Conservation (phyloP, 2,888 invertebrate genomes). For the Cistogaster globosa region DNA sequence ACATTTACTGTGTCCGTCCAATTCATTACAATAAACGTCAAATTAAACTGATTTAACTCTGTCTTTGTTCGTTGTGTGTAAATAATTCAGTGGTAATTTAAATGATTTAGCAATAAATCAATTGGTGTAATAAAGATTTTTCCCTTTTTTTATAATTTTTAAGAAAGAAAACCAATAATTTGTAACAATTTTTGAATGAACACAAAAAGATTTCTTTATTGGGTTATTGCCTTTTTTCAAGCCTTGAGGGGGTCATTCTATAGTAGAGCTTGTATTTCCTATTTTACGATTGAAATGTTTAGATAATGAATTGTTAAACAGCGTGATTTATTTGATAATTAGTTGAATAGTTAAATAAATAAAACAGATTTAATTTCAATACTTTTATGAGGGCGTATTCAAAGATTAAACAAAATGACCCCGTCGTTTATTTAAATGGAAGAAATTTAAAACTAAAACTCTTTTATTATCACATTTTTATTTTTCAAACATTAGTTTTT, state of each 20-base stretch:
- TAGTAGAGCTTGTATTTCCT: conserved; percentile 1
- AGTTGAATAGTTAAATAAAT: conserved; percentile 20
- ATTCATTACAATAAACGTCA: not conserved
- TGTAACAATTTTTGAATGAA: not conserved
- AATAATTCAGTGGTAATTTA: conserved; percentile 76
- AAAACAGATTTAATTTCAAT: not conserved
- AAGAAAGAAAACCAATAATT: not conserved
- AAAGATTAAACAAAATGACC: not conserved
- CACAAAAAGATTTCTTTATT: conserved; percentile 18
- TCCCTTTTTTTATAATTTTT: not conserved
- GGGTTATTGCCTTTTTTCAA: conserved; percentile 18
- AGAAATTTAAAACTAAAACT: not conserved
- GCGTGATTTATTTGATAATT: conserved; percentile 20
- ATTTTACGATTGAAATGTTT: not conserved
- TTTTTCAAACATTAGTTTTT: too few relatives aligned
- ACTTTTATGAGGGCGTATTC: conserved; percentile 33
- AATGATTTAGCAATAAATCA: conserved; percentile 81
- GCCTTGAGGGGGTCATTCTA: conserved; percentile 27
- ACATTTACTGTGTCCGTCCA: not conserved
- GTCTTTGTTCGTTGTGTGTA: conserved; percentile 23
- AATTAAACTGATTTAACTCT: conserved; percentile 42
- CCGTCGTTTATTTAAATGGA: not conserved
- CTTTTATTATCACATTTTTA: too few relatives aligned
- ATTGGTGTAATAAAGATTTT: conserved; percentile 61
- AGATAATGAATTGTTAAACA: conserved; percentile 36